Evolutionary conservation across 2,113 vertebrate species (phyloP).

Genomic region (Brachyistius frenatus): DNA sequence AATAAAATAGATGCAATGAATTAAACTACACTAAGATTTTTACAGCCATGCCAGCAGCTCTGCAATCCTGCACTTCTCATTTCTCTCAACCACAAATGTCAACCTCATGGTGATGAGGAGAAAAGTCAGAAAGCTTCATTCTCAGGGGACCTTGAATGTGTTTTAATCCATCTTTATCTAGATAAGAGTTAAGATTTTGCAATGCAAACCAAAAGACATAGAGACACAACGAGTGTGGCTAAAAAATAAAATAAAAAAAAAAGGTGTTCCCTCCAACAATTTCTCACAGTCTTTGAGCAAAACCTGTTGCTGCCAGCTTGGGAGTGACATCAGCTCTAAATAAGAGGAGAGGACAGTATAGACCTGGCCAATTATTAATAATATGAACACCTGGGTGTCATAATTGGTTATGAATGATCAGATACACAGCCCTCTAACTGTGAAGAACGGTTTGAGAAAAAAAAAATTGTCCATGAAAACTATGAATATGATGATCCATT

Average conservation of each 20-base stretch:
- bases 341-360: background rate
- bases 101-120: background rate
- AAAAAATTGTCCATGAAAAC: too few relatives aligned
- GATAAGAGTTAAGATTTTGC: background rate
- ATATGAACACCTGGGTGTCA: conserved; percentile 27
- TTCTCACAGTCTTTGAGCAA: background rate
- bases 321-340: conserved; percentile 11
- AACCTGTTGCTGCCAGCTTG: background rate
- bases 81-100: background rate
- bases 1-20: background rate
- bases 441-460: background rate
- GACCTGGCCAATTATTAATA: conserved; percentile 10
- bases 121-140: background rate
- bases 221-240: background rate
- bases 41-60: background rate
- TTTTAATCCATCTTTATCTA: background rate
- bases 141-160: background rate
- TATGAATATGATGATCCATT: conserved; percentile 17
- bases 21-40: too few relatives aligned
- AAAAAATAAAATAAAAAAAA: background rate
- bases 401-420: background rate
- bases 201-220: background rate
- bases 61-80: too few relatives aligned
- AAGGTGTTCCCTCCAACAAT: background rate
- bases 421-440: background rate